These are phyloP conservation scores for Pionites leucogaster DNA, from an alignment of 2,113 vertebrate species.

Conservation along the genomic window DNA sequence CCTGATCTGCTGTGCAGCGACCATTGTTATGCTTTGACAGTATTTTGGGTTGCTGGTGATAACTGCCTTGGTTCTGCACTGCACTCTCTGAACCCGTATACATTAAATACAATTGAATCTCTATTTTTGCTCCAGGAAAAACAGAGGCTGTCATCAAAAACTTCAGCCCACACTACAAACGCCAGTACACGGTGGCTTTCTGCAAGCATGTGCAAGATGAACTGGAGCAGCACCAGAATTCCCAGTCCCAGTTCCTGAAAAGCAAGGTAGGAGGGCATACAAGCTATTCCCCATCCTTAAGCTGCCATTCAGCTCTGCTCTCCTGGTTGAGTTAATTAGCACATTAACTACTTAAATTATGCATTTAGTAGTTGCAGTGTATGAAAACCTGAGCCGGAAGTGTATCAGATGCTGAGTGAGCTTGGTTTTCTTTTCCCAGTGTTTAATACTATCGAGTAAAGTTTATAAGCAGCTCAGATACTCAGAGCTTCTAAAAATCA, in stretches of 20 bases:
- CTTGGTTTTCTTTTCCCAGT: neutral
- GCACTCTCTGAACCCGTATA: neutral
- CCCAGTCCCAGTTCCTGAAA: slow-evolving; percentile 80
- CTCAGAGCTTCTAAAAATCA: neutral
- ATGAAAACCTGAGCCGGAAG: neutral
- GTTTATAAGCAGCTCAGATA: neutral
- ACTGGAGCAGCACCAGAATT: slow-evolving; percentile 79
- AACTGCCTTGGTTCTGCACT: neutral
- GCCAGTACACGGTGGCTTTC: slow-evolving; percentile 83
- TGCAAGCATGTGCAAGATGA: slow-evolving; percentile 83
- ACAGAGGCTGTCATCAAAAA: slow-evolving; percentile 81
- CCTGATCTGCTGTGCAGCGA: neutral
- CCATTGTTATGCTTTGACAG: accelerated
- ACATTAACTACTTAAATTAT: neutral
- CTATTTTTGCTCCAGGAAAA: slow-evolving; percentile 73
- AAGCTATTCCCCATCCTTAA: neutral
- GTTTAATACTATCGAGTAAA: neutral
- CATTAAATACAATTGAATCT: neutral
- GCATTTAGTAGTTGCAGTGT: neutral
- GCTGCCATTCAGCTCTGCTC: neutral
- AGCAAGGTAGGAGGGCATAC: slow-evolving; percentile 74
- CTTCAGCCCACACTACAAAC: slow-evolving; percentile 84
- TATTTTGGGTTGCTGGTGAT: neutral
- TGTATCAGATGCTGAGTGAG: neutral
- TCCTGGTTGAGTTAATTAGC: neutral